Evolutionary conservation across 2,888 invertebrate genomes (phyloP), one percentile per base, ranked within the genome.

Genomic region (Caenorhabditis panamensis): DNA sequence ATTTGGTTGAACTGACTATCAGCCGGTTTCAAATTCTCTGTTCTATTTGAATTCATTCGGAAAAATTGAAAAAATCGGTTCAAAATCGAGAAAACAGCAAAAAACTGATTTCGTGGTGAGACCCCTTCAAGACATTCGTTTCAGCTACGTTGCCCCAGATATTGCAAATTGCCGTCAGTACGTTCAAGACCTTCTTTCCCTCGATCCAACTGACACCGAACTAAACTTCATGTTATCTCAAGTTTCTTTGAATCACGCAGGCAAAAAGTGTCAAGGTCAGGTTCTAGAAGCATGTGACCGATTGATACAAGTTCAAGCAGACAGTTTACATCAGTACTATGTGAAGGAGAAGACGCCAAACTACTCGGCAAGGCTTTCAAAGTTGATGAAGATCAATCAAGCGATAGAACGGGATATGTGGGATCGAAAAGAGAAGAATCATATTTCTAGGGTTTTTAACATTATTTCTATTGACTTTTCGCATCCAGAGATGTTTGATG

Each of bases 341-440:
- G 47, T 59, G 5, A 67, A 66, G 1, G n/a, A 62, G 26, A 77
- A 72, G 44, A 64, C 58, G 26, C 53, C 78, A 0, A 72, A 82
- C 31, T 85, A 85, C 47, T 82, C 85, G 1, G 66, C 63, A 11
- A 28, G 83, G 47, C 63, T 85, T 9, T 58, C 76, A 16, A 67
- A 81, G 61, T 51, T 85, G 59, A 82, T 83, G 82, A 69, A 58
- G 9, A 73, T 85, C 28, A 71, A 75, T 41, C 75, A 79, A 18
- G 47, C 62, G 16, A 73, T 85, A 1, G 85, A 85, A 62, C 62
- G 61, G 24, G 66, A 41, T 9, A 11, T 49, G 11, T 69, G 41
- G 11, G 28, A 16, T 16, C 53, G 53, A 16, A 20, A 31, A 16
- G 72, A 72, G 36, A 47, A 49, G 36, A 31, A 41, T 9, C n/a